These are phyloP conservation scores for Eulithis testata DNA, from an alignment of 2,888 invertebrate genomes.

Conservation along the genomic window DNA sequence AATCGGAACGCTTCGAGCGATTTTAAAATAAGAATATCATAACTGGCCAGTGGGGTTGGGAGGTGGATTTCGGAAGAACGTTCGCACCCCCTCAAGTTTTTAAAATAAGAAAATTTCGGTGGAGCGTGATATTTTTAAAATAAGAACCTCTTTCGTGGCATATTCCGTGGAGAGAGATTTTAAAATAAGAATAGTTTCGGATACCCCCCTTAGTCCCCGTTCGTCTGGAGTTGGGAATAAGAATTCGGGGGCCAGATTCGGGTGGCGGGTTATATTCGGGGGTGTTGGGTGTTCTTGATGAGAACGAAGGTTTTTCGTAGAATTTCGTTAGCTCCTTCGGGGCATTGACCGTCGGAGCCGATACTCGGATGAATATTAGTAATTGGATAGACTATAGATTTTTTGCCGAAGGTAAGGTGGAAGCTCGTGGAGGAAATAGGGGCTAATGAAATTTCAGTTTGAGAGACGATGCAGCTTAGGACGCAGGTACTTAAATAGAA, in stretches of 20 bases:
- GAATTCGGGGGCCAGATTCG: constrained; percentile 81
- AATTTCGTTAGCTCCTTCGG: constrained; percentile 78
- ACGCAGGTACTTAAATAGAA: constrained; percentile 34
- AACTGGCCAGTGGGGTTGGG: constrained; percentile 75
- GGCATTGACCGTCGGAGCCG: constrained; percentile 78
- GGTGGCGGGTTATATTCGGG: constrained; percentile 76
- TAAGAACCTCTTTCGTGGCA: constrained; percentile 83
- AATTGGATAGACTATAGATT: constrained; percentile 62
- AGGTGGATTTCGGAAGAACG: constrained; percentile 80
- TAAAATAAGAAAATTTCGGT: constrained; percentile 84
- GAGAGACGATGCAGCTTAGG: constrained; percentile 43
- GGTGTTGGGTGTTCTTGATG: constrained; percentile 79
- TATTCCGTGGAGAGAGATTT: constrained; percentile 84
- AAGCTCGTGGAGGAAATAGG: constrained; percentile 45
- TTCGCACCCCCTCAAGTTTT: constrained; percentile 78
- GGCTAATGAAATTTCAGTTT: constrained; percentile 56
- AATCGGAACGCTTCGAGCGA: constrained; percentile 81
- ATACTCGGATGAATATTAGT: constrained; percentile 78
- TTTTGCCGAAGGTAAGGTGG: constrained; percentile 28
- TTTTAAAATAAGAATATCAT: constrained; percentile 83
- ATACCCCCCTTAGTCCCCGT: constrained; percentile 68
- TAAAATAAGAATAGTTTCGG: constrained; percentile 85
- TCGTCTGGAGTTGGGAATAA: constrained; percentile 82
- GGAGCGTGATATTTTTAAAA: constrained; percentile 85
- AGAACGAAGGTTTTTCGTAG: constrained; percentile 81